Conservation (phyloP, 2,113 vertebrate genomes). For the Rhea americana region DNA sequence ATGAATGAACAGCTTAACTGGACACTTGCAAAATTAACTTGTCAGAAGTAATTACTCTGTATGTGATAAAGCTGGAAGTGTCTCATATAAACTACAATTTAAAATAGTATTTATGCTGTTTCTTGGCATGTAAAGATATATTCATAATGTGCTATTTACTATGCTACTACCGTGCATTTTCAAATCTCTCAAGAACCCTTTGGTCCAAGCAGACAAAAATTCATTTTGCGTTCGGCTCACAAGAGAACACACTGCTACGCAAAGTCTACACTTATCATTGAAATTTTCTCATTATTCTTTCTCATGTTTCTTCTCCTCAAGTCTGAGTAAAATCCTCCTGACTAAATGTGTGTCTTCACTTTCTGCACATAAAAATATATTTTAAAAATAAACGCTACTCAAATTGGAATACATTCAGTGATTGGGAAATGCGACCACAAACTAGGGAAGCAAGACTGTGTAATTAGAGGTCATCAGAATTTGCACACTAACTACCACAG, state of each 20-base stretch:
- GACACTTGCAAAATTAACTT: conserved; percentile 61
- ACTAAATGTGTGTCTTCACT: neutral
- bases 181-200: neutral
- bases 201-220: neutral
- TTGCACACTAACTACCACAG: neutral
- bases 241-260: neutral
- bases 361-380: neutral
- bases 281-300: neutral
- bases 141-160: neutral
- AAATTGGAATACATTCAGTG: neutral
- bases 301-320: neutral
- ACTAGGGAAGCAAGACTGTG: neutral
- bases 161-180: neutral
- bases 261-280: neutral
- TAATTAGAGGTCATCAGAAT: neutral
- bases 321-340: neutral
- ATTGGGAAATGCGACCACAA: neutral
- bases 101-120: conserved; percentile 30
- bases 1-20: conserved; percentile 42
- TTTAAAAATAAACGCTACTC: neutral
- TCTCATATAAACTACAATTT: conserved; percentile 5
- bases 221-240: neutral
- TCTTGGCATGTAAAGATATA: conserved; percentile 21
- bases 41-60: conserved; percentile 50
- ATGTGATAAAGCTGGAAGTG: conserved; percentile 29